These are phyloP conservation scores for Sarcophaga caerulescens DNA, from an alignment of 2,888 invertebrate genomes.

Conservation along the genomic window DNA sequence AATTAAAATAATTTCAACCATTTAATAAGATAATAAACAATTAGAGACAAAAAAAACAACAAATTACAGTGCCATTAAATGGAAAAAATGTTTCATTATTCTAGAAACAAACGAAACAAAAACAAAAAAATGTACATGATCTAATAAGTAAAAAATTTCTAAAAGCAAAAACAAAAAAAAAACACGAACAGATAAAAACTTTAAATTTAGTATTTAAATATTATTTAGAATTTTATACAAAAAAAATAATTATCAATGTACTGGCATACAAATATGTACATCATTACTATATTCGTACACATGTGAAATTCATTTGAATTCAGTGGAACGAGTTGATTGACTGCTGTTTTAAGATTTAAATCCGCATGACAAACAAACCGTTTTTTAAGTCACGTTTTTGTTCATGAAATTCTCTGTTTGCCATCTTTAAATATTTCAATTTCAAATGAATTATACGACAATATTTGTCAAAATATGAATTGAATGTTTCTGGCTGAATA, in stretches of 20 bases:
- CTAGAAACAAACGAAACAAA: not conserved
- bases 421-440: not conserved
- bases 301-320: slow-evolving; percentile 3
- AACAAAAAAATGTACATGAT: slow-evolving; percentile 1
- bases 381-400: slow-evolving; percentile 45
- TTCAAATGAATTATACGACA: not conserved
- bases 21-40: slow-evolving; percentile 31
- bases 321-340: not conserved
- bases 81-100: not conserved
- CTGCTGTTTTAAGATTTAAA: slow-evolving; percentile 1
- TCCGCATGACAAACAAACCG: not conserved
- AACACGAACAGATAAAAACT: not conserved
- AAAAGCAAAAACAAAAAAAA: not conserved
- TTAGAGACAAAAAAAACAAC: not conserved
- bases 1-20: slow-evolving; percentile 26
- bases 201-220: not conserved
- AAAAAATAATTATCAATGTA: not conserved
- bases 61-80: not conserved
- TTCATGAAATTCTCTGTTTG: not conserved
- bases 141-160: slow-evolving; percentile 34
- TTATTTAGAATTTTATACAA: not conserved
- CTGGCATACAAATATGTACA: not conserved
- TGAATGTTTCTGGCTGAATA: slow-evolving; percentile 14
- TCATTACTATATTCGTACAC: not conserved
- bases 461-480: slow-evolving; percentile 14